These are phyloP conservation scores for Cnemophilus loriae DNA, from an alignment of 2,113 vertebrate species.

Conservation along the genomic window DNA sequence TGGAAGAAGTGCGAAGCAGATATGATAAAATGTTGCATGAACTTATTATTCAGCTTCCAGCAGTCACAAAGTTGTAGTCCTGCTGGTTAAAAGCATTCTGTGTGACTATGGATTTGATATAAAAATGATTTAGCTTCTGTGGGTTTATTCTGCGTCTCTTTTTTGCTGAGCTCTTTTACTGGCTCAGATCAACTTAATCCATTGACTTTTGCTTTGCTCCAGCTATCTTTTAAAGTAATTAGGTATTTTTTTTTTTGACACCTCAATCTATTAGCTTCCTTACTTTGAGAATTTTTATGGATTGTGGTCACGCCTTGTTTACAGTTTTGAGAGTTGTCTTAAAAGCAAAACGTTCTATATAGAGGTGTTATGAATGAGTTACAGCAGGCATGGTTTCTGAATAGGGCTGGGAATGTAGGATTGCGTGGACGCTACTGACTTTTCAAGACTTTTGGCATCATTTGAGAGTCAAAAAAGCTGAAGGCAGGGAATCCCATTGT, in stretches of 20 bases:
- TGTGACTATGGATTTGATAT: not conserved
- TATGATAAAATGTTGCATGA: not conserved
- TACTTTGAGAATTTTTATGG: not conserved
- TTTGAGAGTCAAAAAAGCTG: not conserved
- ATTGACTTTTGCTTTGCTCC: not conserved
- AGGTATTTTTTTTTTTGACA: not conserved
- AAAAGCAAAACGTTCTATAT: not conserved
- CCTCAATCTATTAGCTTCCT: not conserved
- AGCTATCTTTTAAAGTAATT: not conserved
- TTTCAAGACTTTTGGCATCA: not conserved
- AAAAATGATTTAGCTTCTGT: not conserved
- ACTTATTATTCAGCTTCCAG: not conserved
- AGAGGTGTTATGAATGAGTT: not conserved
- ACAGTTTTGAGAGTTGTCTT: not conserved
- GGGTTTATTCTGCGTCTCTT: not conserved
- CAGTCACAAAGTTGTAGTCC: not conserved
- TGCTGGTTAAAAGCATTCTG: not conserved
- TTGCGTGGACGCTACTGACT: not conserved
- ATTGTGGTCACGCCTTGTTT: not conserved
- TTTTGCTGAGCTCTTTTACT: not conserved
- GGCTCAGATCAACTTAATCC: not conserved
- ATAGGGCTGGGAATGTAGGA: not conserved
- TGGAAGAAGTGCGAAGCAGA: not conserved
- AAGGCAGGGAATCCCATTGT: not conserved
- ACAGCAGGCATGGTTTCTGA: not conserved